These are phyloP conservation scores for Labeo catla DNA, from an alignment of 2,113 vertebrate genomes.

Conservation along the genomic window DNA sequence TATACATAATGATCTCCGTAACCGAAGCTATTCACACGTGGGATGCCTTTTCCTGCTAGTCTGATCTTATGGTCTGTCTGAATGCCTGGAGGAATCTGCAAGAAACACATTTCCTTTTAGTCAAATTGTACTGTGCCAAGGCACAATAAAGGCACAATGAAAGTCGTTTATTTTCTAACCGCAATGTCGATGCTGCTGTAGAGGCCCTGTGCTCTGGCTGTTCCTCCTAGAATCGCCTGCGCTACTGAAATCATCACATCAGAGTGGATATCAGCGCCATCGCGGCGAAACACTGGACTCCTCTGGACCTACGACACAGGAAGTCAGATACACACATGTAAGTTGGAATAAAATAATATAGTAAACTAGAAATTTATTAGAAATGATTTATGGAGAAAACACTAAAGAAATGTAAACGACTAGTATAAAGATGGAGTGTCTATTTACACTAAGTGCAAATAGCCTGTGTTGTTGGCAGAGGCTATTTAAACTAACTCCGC, in stretches of 20 bases:
- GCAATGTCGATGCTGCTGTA: slow-evolving; percentile 89
- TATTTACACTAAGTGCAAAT: too few relatives aligned
- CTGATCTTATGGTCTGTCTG: slow-evolving; percentile 90
- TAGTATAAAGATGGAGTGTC: background rate
- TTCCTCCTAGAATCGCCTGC: slow-evolving; percentile 92
- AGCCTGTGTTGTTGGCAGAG: too few relatives aligned
- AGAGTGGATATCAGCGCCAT: slow-evolving; percentile 91
- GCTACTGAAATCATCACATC: slow-evolving; percentile 89
- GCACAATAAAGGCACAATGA: background rate
- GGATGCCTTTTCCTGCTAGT: slow-evolving; percentile 90
- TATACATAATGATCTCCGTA: slow-evolving; percentile 96
- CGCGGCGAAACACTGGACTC: slow-evolving; percentile 89
- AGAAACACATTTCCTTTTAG: slow-evolving; percentile 15
- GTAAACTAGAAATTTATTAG: background rate
- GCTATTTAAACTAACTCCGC: too few relatives aligned
- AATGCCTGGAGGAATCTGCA: slow-evolving; percentile 89
- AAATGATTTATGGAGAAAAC: background rate
- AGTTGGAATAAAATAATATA: background rate
- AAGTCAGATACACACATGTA: background rate
- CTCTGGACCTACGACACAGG: slow-evolving; percentile 84
- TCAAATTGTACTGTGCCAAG: background rate
- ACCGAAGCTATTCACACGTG: slow-evolving; percentile 88
- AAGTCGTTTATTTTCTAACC: slow-evolving; percentile 71
- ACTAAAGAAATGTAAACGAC: background rate
- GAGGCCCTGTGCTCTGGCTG: slow-evolving; percentile 86